Percentiles rank a stretch among this genome's conserved stretches.
Evolutionary conservation across 2,888 invertebrate genomes (phyloP).

Genomic region (Troglohyphantes excavatus): DNA sequence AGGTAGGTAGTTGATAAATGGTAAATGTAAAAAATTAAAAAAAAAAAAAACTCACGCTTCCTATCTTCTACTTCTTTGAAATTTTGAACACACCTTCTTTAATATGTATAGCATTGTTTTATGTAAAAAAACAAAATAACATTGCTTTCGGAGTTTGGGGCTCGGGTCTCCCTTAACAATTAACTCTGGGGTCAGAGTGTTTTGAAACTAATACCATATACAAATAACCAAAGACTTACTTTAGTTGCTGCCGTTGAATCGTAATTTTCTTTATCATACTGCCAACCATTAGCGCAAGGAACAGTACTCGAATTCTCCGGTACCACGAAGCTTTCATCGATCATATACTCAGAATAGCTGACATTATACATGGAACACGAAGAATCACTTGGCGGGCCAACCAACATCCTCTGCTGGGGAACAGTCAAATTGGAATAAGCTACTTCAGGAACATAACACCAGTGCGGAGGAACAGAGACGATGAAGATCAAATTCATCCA

Average conservation of each 20-base stretch:
- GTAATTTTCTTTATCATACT: conserved; percentile 87
- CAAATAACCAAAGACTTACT: conserved; percentile 84
- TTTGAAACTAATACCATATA: no score
- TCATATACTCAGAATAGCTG: conserved; percentile 85
- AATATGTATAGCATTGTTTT: no score
- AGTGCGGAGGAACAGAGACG: conserved; percentile 84
- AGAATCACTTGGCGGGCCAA: conserved; percentile 80
- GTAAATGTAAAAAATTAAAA: no score
- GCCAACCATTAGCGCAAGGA: conserved; percentile 88
- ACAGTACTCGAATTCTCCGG: neutral
- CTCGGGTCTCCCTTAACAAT: no score
- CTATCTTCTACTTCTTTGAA: no score
- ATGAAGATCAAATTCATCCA: conserved; percentile 70
- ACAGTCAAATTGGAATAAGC: conserved; percentile 84
- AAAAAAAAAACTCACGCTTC: no score
- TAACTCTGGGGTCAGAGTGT: no score
- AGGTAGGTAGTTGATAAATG: no score
- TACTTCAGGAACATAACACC: conserved; percentile 90
- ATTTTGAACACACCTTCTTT: no score
- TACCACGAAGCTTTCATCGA: neutral
- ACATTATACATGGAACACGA: conserved; percentile 88
- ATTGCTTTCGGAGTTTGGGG: no score
- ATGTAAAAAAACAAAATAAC: no score
- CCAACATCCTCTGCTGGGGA: conserved; percentile 84
- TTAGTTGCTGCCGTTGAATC: conserved; percentile 90